Base-by-base conservation (phyloP, 2,113 vertebrate species). In the Bufo bufo region DNA sequence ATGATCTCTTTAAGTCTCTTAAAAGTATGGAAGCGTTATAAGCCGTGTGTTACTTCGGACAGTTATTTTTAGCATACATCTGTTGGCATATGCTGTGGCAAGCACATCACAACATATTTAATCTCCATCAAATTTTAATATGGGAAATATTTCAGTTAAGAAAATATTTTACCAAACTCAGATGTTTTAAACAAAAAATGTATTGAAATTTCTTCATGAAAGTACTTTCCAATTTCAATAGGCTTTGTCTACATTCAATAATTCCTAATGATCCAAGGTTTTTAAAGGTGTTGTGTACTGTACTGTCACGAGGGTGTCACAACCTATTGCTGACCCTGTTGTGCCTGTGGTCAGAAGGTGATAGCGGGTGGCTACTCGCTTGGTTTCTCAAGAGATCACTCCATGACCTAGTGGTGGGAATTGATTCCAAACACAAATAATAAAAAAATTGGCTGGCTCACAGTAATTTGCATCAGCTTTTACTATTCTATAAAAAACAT, bases 51-150 rank as follows among this genome's bases (percentile, higher is more conserved):
- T 94, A 92, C 90, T 92, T 94, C 92, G 89, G 91, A 93, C 80
- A 93, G 93, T 93, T 95, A 95, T 95, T 95, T 95, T 93, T 95
- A 94, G 94, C 95, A 92, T 88, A 72, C 88, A 91, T 91, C 90
- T 94, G 90, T 93, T 93, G 92, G 94, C 94, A 95, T 95, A 95
- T 95, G 95, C 90, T 94, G 92, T 59, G 91, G 92, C 84, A 84
- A 95, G 90, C 93, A 92, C 92, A 91, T 92, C 93, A 92, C 91
- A 94, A 92, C 92, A 93, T 93, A 93, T 93, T 95, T 93, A 91
- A 93, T 93, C 92, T 92, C 91, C 91, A 93, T 91, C 93, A 93
- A 91, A 93, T 90, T 74, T 91, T 90, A 88, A 82, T 91, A 84
- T 61, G 88, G 71, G 90, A 85, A 90, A 47, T 52, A 90, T 90